Evolutionary conservation across 1,140 invertebrate species (phyloP).

Genomic region (Chlorops oryzae): DNA sequence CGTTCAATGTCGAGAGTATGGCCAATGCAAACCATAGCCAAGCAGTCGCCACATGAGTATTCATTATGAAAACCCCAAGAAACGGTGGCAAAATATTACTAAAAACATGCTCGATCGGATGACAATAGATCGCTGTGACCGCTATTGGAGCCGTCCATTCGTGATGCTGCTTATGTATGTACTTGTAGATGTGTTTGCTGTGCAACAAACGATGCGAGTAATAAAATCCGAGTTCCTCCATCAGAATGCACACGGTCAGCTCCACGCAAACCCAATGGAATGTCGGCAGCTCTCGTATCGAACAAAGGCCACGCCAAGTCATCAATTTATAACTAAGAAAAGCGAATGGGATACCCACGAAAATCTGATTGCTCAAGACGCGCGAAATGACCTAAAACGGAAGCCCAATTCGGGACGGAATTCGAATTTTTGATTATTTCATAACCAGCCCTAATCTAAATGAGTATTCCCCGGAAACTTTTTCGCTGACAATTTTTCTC

Average conservation of each 20-base stretch:
- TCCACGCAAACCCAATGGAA: slow-evolving; percentile 79
- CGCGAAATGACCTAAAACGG: slow-evolving; percentile 61
- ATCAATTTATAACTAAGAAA: slow-evolving; percentile 60
- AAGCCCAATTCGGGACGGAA: too few relatives aligned
- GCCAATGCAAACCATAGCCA: slow-evolving; percentile 81
- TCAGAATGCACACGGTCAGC: slow-evolving; percentile 67
- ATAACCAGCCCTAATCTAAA: too few relatives aligned
- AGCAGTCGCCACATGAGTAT: slow-evolving; percentile 73
- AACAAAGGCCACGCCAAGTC: slow-evolving; percentile 61
- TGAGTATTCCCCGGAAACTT: too few relatives aligned
- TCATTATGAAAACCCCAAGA: slow-evolving; percentile 72
- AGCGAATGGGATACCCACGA: slow-evolving; percentile 63
- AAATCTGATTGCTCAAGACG: slow-evolving; percentile 73
- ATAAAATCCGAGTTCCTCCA: slow-evolving; percentile 82
- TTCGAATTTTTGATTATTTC: slow-evolving; percentile 16
- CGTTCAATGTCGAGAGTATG: slow-evolving; percentile 73
- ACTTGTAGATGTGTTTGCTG: slow-evolving; percentile 68
- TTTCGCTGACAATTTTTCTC: too few relatives aligned
- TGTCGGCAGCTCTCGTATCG: slow-evolving; percentile 66
- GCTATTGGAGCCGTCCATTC: slow-evolving; percentile 82
- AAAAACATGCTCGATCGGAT: slow-evolving; percentile 80
- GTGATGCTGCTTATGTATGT: slow-evolving; percentile 81
- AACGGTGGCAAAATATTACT: slow-evolving; percentile 77
- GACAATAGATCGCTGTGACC: slow-evolving; percentile 78
- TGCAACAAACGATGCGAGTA: slow-evolving; percentile 82